phyloP scores from a whole-genome alignment of 2,113 vertebrate genomes.

The Okapia johnstoni region DNA sequence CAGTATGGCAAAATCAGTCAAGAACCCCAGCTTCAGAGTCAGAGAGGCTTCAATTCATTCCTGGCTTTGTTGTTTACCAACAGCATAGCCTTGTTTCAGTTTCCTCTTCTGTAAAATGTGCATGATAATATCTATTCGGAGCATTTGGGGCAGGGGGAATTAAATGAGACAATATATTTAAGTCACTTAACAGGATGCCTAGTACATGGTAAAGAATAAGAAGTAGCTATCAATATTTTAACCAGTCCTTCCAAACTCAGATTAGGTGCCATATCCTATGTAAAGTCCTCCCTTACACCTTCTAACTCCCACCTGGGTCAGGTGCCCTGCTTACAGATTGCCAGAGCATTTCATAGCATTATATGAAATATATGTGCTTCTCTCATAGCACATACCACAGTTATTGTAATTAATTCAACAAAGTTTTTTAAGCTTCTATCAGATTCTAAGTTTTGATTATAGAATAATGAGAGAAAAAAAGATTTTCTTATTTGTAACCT shows the following conservation, averaged over 20 bases:
- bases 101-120: not conserved
- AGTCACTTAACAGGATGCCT: not conserved
- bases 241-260: not conserved
- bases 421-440: not conserved
- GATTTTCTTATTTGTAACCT: not conserved
- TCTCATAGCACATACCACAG: not conserved
- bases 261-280: not conserved
- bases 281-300: not conserved
- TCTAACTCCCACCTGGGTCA: not conserved
- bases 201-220: not conserved
- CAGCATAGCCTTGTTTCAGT: not conserved
- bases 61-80: not conserved
- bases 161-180: conserved; percentile 23
- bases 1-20: not conserved
- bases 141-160: not conserved
- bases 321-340: not conserved
- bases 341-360: not conserved
- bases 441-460: not conserved
- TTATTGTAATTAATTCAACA: not conserved
- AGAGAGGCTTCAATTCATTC: not conserved
- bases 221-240: not conserved
- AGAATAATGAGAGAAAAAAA: not conserved
- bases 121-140: not conserved
- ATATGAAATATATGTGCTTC: not conserved
- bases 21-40: not conserved